A percentile compares a stretch with the other conserved stretches of the same genome.
These are phyloP conservation scores for Andrena flavipes DNA, from an alignment of 2,888 invertebrate genomes.

Conservation along the genomic window DNA sequence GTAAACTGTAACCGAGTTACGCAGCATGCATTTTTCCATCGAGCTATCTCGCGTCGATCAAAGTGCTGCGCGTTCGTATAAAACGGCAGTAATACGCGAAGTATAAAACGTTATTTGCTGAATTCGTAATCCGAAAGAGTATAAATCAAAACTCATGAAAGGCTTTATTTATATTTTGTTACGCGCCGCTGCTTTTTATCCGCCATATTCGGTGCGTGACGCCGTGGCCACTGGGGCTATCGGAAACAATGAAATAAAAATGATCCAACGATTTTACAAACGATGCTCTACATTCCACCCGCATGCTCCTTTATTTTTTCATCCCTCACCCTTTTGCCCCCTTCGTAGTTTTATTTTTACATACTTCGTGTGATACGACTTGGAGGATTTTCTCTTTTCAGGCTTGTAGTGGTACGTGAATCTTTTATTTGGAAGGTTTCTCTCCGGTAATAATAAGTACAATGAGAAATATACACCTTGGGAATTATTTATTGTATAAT, in stretches of 20 bases:
- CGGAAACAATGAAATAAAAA: slow-evolving; percentile 37
- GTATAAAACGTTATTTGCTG: slow-evolving; percentile 68
- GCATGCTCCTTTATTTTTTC: not conserved
- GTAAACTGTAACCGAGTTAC: slow-evolving; percentile 68
- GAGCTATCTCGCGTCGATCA: slow-evolving; percentile 71
- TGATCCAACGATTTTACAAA: slow-evolving; percentile 20
- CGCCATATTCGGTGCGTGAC: slow-evolving; percentile 42
- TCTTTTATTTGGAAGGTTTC: too few relatives aligned
- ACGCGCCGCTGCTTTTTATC: slow-evolving; percentile 54
- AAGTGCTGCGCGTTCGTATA: slow-evolving; percentile 69
- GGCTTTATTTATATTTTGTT: slow-evolving; percentile 59
- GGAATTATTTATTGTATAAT: too few relatives aligned
- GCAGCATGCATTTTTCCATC: slow-evolving; percentile 73
- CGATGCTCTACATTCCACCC: not conserved
- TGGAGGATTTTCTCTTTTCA: not conserved
- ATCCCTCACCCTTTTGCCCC: not conserved
- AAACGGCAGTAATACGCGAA: slow-evolving; percentile 68
- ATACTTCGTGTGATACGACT: not conserved
- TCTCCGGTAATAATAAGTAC: too few relatives aligned
- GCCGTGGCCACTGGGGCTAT: not conserved
- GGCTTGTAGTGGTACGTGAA: not conserved
- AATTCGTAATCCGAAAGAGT: slow-evolving; percentile 64
- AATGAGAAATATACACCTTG: too few relatives aligned
- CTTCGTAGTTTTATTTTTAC: not conserved
- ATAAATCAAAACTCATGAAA: slow-evolving; percentile 72